Base-by-base conservation (phyloP, 2,113 vertebrate species). In the Hippocampus guttulatus region DNA sequence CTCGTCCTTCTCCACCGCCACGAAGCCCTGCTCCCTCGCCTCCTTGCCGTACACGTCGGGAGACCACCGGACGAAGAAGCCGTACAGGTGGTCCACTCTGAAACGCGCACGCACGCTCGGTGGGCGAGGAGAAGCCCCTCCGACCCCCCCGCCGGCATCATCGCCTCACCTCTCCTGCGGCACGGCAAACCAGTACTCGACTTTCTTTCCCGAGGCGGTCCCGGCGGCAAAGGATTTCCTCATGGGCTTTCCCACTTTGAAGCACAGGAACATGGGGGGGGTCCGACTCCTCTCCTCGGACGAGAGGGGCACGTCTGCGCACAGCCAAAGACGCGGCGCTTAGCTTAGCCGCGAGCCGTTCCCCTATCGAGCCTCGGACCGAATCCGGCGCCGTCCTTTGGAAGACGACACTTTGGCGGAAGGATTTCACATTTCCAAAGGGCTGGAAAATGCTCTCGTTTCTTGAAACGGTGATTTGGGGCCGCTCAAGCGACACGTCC, bases 131-230 rank as follows among this genome's bases (percentile, higher is more conserved):
- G 25, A 27, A 27, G 25, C 25, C 25, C 25, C 25, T 27, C 25
- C n/a, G n/a, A n/a, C n/a, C n/a, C n/a, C 30, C 30, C 30, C 5
- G 0, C 33, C 33, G 33, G 4, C 5, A 33, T 38, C 30, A 5
- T 23, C 12, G 1, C 15, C 47, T 16, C 3, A 96, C 96, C 96
- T 95, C 83, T 99, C 97, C 71, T 97, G 94, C 30, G 97, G 97
- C 68, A 99, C 95, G 18, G 97, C 97, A 88, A 99, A 99, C 97
- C 97, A 99, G 78, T 99, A 99, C 78, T 99, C 97, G 0, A 95
- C 94, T 40, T 97, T 95, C 81, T 95, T 96, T 16, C 91, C 92
- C 27, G 92, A 94, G 7, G 94, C 93, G 74, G 92, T 92, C 23
- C 94, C 85, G 2, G 65, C 88, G 7, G 89, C 92, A 69, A 99